Conservation (phyloP, 1,140 invertebrate genomes). For the Bemisia tabaci region DNA sequence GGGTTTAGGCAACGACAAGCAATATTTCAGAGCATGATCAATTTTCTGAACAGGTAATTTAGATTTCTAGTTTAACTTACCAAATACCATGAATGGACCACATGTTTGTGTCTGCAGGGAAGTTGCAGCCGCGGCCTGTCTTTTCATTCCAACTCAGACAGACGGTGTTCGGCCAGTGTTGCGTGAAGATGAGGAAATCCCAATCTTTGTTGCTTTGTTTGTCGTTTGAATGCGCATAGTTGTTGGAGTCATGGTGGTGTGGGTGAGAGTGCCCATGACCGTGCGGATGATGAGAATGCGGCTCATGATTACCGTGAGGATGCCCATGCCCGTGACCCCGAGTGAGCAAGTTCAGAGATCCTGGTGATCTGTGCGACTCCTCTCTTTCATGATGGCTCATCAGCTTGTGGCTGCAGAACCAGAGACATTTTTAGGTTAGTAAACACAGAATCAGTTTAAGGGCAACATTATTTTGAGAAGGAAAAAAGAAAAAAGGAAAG, state of each 20-base stretch:
- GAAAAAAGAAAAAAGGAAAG: too few relatives aligned
- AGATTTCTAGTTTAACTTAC: too few relatives aligned
- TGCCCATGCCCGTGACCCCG: background rate
- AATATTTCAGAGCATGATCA: too few relatives aligned
- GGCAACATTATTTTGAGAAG: too few relatives aligned
- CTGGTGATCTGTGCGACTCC: background rate
- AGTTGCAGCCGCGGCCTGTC: conserved; percentile 39
- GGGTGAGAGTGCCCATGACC: background rate
- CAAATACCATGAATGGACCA: conserved; percentile 76
- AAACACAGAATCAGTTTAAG: too few relatives aligned
- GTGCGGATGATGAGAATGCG: too few relatives aligned
- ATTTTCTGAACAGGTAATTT: too few relatives aligned
- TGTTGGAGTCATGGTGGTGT: background rate
- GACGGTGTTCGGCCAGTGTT: conserved; percentile 62
- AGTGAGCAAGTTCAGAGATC: background rate
- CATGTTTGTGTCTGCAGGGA: conserved; percentile 41
- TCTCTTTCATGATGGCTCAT: background rate
- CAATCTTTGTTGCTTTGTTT: conserved; percentile 33
- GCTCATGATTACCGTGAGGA: too few relatives aligned
- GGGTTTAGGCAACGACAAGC: too few relatives aligned
- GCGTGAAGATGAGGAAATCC: conserved; percentile 64
- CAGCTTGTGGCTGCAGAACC: background rate
- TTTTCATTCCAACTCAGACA: conserved; percentile 53
- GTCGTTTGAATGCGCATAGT: too few relatives aligned
- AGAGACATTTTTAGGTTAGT: too few relatives aligned